Evolutionary conservation across 2,797 vertebrate genomes (phyloP).

Genomic region (Cossypha caffra): DNA sequence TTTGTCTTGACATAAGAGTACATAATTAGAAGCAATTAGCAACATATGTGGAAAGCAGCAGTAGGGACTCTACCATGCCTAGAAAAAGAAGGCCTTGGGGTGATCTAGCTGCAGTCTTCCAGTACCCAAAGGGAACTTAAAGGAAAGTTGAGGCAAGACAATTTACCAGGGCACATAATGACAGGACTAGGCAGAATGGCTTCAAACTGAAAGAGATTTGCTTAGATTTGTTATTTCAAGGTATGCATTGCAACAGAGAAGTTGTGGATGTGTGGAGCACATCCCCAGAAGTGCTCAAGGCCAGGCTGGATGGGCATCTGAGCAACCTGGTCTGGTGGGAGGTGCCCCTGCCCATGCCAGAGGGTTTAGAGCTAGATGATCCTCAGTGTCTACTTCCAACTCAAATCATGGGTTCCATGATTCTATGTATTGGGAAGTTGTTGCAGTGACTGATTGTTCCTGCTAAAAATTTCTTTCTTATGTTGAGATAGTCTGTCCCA

Average conservation of each 20-base stretch:
- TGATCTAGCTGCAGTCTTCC: background rate
- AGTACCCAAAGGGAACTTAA: background rate
- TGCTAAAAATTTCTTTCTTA: background rate
- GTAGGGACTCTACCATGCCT: background rate
- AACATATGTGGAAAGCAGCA: background rate
- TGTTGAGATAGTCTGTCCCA: fast-evolving
- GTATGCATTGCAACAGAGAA: background rate
- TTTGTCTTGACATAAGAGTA: background rate
- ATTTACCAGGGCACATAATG: background rate
- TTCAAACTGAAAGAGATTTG: background rate
- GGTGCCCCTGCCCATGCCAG: background rate
- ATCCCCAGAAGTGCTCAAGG: background rate
- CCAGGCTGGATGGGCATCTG: background rate
- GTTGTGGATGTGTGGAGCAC: no score
- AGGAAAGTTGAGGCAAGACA: background rate
- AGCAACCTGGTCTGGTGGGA: background rate
- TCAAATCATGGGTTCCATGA: background rate
- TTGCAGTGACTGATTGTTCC: background rate
- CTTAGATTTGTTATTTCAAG: background rate
- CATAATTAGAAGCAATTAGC: background rate
- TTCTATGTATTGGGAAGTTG: background rate
- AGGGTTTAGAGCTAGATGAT: background rate
- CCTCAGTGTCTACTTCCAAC: background rate
- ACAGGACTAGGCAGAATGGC: background rate
- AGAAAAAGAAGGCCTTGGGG: background rate